Percentiles rank a stretch among this genome's conserved stretches.
Conservation (phyloP, 2,888 invertebrate genomes). For the Deilephila porcellus region DNA sequence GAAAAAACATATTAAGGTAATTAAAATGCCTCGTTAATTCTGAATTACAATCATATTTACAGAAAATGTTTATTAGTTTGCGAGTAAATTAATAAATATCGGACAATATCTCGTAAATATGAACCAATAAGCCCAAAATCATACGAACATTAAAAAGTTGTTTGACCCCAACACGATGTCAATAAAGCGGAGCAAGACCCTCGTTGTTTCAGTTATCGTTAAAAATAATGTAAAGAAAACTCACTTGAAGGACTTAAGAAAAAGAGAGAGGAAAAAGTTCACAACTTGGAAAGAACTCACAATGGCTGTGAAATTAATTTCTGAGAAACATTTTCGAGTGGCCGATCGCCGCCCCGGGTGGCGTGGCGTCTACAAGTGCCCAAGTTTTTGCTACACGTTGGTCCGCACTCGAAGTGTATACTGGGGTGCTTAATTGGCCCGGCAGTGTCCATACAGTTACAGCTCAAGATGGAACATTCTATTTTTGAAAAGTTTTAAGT, state of each 20-base stretch:
- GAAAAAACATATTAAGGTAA: no score
- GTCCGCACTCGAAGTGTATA: background rate
- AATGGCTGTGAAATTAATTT: conserved; percentile 45
- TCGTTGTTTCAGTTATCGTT: conserved; percentile 15
- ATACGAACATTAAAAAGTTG: conserved; percentile 8
- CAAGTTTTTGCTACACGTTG: conserved; percentile 28
- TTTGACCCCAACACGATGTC: conserved; percentile 5
- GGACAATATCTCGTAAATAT: background rate
- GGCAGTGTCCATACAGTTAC: background rate
- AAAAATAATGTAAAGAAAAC: conserved; percentile 26
- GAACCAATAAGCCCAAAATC: background rate
- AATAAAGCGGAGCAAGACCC: conserved; percentile 3
- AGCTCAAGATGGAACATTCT: background rate
- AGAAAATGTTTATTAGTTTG: no score
- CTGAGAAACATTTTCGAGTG: conserved; percentile 41
- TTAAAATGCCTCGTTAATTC: no score
- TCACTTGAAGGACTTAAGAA: conserved; percentile 24
- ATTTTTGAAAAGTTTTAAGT: background rate
- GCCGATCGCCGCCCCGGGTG: conserved; percentile 44
- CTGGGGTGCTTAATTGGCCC: conserved; percentile 7
- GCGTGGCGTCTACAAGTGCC: conserved; percentile 33
- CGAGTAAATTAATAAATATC: background rate
- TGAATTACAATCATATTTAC: no score
- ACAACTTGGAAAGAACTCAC: conserved; percentile 41
- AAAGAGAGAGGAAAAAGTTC: conserved; percentile 30